Evolutionary conservation across 2,113 vertebrate species (phyloP), one percentile per base, ranked within the genome.

Genomic region (Rhizomys pruinosus): DNA sequence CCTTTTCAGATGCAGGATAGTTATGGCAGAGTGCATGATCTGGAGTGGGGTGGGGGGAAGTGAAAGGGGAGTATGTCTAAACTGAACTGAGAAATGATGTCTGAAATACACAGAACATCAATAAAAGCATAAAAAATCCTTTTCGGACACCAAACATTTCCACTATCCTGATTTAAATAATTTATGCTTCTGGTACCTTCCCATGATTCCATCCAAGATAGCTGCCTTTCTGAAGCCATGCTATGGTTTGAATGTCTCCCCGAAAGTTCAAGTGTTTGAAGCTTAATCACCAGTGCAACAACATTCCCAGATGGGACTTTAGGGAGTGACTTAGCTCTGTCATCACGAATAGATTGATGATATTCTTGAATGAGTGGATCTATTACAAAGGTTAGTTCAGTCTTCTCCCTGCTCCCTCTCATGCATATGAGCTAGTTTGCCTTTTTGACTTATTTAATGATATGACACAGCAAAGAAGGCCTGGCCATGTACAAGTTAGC

Each of bases 151-250:
- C 59, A 59, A 89, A 63, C 87, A 16, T 22, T 57, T 84, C 47
- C 32, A 87, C 47, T 39, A 78, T 52, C 22, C 42, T 82, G 57
- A 76, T 71, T 74, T 80, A 95, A 80, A 77, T 81, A 44, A 88
- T 23, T 52, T 57, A 27, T 23, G 55, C 68, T n/a, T 34, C n/a
- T 84, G 39, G 16, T 13, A 42, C 90, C 47, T 29, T 57, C 11
- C 32, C 32, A 57, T 72, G 29, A 84, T 69, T 63, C 23, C 52
- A 37, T 81, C 61, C 20, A 4, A 68, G 20, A 77, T 32, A 2
- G 76, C 82, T n/a, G 66, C 29, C 37, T 32, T 94, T 74, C 37
- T 79, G 44, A 27, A 7, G 19, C 10, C 23, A 52, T 42, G 25
- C 34, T 55, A 4, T 76, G 13, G 4, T 55, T 55, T 76, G 25